Evolutionary conservation across 2,797 vertebrate species (phyloP).

Genomic region (Synaphobranchus kaupii): DNA sequence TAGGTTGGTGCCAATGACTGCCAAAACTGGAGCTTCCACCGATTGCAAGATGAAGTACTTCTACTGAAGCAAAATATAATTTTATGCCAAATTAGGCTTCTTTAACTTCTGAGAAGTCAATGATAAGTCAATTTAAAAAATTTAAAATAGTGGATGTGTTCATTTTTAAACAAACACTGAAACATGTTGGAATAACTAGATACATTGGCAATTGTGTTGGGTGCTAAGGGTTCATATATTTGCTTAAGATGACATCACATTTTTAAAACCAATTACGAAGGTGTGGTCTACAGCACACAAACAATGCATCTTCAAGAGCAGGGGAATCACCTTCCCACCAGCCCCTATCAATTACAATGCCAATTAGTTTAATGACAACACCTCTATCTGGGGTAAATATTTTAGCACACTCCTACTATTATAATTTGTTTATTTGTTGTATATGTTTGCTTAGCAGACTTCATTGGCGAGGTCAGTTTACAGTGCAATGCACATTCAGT

Average conservation of each 20-base stretch:
- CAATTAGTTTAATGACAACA: background rate
- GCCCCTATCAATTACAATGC: background rate
- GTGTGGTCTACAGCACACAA: background rate
- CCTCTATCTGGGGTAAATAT: background rate
- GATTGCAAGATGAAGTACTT: background rate
- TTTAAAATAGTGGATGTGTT: background rate
- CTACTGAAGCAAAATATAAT: background rate
- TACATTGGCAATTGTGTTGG: background rate
- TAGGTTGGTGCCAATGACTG: too few relatives aligned
- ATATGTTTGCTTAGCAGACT: background rate
- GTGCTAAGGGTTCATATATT: background rate
- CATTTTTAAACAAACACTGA: background rate
- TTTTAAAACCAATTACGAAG: background rate
- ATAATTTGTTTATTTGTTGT: background rate
- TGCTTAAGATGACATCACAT: too few relatives aligned
- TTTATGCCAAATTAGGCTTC: background rate
- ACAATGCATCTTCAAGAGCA: background rate
- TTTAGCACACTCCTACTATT: background rate
- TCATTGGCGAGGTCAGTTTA: background rate
- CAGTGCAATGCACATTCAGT: background rate
- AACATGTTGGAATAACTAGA: background rate
- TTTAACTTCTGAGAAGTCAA: background rate
- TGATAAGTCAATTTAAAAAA: background rate
- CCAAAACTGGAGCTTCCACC: background rate
- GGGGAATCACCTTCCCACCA: background rate